Conservation (phyloP, 1,140 invertebrate species). For the Holotrichia oblita region DNA sequence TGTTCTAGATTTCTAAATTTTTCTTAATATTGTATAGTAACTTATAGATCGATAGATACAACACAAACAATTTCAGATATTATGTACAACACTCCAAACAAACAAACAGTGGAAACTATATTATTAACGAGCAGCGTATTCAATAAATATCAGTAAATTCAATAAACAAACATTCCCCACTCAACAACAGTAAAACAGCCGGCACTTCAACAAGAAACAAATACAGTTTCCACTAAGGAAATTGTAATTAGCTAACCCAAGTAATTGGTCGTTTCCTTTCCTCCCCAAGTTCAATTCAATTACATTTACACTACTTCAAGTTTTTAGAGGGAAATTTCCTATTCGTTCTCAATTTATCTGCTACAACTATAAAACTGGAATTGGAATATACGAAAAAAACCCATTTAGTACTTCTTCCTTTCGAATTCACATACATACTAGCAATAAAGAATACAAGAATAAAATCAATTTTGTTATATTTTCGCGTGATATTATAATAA, state of each 20-base stretch:
- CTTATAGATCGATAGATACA: too few species aligned
- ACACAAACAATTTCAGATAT: too few species aligned
- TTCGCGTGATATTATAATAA: too few species aligned
- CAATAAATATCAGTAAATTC: neutral
- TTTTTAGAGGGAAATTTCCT: conserved; percentile 27
- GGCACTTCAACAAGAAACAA: conserved; percentile 20
- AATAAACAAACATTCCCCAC: neutral
- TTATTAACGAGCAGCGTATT: neutral
- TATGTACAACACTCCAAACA: too few species aligned
- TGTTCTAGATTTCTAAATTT: too few species aligned
- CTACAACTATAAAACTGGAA: conserved; percentile 14
- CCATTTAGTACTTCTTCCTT: neutral
- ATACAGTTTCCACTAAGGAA: conserved; percentile 37
- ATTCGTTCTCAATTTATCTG: neutral
- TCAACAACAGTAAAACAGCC: neutral
- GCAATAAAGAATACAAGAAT: too few species aligned
- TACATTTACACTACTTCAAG: conserved; percentile 51
- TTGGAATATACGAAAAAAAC: conserved; percentile 14
- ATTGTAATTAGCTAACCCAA: conserved; percentile 51
- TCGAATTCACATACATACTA: too few species aligned
- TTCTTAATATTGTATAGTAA: too few species aligned
- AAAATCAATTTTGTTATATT: too few species aligned
- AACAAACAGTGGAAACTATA: too few species aligned
- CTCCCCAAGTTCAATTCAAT: conserved; percentile 49
- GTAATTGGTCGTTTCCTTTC: conserved; percentile 50